phyloP scores from a whole-genome alignment of 2,797 vertebrate species.

The Scomberomorus guttatus region DNA sequence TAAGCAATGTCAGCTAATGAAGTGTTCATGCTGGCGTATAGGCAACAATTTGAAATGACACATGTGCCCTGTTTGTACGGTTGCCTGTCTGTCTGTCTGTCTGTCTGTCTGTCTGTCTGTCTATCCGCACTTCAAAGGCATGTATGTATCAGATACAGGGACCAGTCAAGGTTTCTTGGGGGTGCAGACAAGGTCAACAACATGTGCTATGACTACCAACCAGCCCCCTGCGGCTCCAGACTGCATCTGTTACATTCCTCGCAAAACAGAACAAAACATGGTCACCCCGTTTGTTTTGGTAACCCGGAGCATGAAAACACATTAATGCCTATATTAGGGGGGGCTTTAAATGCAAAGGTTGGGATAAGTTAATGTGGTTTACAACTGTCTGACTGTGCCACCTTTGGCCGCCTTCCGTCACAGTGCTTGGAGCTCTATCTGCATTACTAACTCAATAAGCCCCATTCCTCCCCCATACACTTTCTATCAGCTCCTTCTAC shows the following conservation, averaged over 20 bases:
- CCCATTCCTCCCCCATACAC: constrained; percentile 37
- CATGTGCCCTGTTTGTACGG: constrained; percentile 27
- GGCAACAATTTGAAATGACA: constrained; percentile 48
- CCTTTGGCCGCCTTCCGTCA: constrained; percentile 70
- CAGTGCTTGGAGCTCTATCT: constrained; percentile 50
- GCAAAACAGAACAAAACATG: constrained; percentile 70
- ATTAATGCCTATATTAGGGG: constrained; percentile 49
- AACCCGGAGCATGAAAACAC: constrained; percentile 74
- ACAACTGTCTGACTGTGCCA: constrained; percentile 67
- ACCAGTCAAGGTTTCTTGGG: constrained; percentile 62
- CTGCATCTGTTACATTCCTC: constrained; percentile 80
- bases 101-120: constrained; percentile 49
- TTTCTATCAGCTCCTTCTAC: constrained; percentile 42
- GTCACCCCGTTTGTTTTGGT: constrained; percentile 76
- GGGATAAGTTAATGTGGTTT: constrained; percentile 69
- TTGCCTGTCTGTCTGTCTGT: constrained; percentile 9
- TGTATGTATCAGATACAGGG: constrained; percentile 54
- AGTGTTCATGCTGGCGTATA: constrained; percentile 57
- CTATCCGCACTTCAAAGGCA: constrained; percentile 64
- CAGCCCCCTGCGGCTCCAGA: constrained; percentile 68
- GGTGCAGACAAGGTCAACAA: constrained; percentile 77
- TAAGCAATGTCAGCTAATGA: constrained; percentile 63
- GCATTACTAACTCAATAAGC: constrained; percentile 57
- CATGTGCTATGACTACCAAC: constrained; percentile 75
- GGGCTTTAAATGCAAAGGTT: constrained; percentile 62